Evolutionary conservation across 2,113 vertebrate species (phyloP).

Genomic region (Tylochromis polylepis): DNA sequence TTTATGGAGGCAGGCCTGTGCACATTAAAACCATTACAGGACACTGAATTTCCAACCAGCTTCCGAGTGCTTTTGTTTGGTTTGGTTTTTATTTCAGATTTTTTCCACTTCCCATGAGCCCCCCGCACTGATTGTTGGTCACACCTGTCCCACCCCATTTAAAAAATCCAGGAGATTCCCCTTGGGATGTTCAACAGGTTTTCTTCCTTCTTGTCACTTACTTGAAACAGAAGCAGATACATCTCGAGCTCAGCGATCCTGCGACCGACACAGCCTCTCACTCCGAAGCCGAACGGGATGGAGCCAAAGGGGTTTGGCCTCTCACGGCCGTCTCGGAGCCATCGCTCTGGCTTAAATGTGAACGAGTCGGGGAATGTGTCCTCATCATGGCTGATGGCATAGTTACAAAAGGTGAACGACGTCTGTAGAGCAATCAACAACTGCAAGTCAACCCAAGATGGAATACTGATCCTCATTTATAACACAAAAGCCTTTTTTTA

Average conservation of each 20-base stretch:
- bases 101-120: too few species aligned
- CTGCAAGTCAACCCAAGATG: not conserved
- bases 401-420: slow-evolving; percentile 64
- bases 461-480: not conserved
- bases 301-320: slow-evolving; percentile 70
- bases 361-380: slow-evolving; percentile 64
- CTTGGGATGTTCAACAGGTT: not conserved
- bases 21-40: not conserved
- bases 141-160: not conserved
- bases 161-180: not conserved
- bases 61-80: not conserved
- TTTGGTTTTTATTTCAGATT: not conserved
- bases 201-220: not conserved
- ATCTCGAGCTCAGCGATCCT: slow-evolving; percentile 79
- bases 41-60: not conserved
- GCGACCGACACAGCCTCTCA: slow-evolving; percentile 73
- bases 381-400: slow-evolving; percentile 72
- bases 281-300: slow-evolving; percentile 77
- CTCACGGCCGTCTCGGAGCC: slow-evolving; percentile 62
- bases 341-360: slow-evolving; percentile 71
- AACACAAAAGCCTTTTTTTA: not conserved
- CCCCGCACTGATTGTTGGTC: not conserved
- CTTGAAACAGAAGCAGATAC: slow-evolving; percentile 68
- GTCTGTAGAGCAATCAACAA: slow-evolving; percentile 59
- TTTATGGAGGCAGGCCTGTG: too few species aligned